phyloP scores from a whole-genome alignment of 1,140 invertebrate genomes.

The Drosophila nebulosa region DNA sequence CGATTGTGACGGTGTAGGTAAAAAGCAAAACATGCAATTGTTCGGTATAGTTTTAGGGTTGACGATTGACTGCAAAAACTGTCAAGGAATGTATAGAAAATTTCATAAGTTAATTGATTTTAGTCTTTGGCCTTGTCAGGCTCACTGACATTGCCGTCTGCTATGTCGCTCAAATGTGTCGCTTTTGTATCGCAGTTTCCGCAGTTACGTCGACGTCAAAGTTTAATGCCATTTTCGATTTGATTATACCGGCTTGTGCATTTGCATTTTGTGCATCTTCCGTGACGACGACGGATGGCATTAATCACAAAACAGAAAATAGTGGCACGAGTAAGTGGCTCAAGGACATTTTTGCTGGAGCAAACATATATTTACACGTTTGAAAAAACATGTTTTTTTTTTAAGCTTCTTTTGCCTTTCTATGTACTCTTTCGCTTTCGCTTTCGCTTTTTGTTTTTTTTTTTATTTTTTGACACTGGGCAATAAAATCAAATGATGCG shows the following conservation, averaged over 20 bases:
- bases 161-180: background rate
- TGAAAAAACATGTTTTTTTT: conserved; percentile 11
- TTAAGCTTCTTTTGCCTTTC: conserved; percentile 1
- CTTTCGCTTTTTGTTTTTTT: too few relatives aligned
- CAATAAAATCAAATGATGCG: conserved; percentile 79
- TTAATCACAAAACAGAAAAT: conserved; percentile 57
- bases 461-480: conserved; percentile 47
- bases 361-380: background rate
- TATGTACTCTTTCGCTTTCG: background rate
- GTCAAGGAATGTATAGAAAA: conserved; percentile 48
- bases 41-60: conserved; percentile 22
- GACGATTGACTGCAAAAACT: conserved; percentile 28
- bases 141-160: background rate
- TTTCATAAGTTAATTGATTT: conserved; percentile 77
- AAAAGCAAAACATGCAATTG: conserved; percentile 48
- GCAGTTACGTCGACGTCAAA: conserved; percentile 43
- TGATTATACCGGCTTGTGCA: conserved; percentile 72
- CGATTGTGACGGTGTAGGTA: too few relatives aligned
- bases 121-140: conserved; percentile 47
- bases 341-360: conserved; percentile 43
- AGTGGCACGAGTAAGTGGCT: conserved; percentile 52
- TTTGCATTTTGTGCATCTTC: conserved; percentile 71
- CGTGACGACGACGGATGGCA: conserved; percentile 50
- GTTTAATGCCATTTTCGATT: conserved; percentile 70
- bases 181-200: conserved; percentile 58